Conservation (phyloP, 2,113 vertebrate genomes). For the Varanus salvator region DNA sequence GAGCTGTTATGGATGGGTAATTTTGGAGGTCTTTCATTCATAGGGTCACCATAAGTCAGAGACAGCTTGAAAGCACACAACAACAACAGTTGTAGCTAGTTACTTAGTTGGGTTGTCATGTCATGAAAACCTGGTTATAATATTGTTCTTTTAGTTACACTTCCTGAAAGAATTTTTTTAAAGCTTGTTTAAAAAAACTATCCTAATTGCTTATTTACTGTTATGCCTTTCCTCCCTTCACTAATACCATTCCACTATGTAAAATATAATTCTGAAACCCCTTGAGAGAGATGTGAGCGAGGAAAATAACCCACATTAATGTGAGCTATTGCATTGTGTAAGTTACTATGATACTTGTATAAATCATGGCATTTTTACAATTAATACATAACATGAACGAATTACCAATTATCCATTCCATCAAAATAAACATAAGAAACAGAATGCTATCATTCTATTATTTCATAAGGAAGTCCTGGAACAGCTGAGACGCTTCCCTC, state of each 20-base stretch:
- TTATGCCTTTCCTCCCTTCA: background rate
- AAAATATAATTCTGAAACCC: background rate
- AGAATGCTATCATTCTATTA: background rate
- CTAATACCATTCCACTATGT: background rate
- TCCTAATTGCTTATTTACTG: background rate
- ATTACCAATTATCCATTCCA: background rate
- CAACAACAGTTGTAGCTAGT: no score
- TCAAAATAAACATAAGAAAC: background rate
- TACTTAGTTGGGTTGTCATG: no score
- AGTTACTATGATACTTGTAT: background rate
- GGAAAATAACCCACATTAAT: background rate
- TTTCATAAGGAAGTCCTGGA: background rate
- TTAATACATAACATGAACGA: background rate
- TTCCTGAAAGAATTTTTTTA: no score
- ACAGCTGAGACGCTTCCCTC: background rate
- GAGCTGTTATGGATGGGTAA: no score
- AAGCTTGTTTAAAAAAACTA: background rate
- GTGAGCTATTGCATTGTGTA: background rate
- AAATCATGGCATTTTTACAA: background rate
- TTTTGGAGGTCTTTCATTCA: no score
- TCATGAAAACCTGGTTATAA: no score
- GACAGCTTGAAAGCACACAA: no score
- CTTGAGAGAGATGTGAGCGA: background rate
- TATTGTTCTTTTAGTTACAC: no score
- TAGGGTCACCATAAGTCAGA: no score